Evolutionary conservation across 2,113 vertebrate species (phyloP), one percentile per base, ranked within the genome.

Genomic region (Channa maculata): DNA sequence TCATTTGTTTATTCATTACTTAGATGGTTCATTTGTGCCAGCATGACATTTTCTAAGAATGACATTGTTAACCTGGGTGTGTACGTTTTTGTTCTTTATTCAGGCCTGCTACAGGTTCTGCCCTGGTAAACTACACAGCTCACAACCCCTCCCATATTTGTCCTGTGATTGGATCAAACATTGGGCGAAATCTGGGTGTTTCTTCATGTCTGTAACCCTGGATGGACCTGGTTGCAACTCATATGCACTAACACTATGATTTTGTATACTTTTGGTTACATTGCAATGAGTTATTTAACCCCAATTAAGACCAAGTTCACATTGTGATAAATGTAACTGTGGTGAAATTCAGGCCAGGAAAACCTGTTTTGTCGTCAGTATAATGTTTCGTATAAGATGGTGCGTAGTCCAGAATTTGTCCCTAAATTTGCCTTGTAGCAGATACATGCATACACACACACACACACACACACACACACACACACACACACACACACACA

Each of bases 1-100:
- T 76, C 39, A 82, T 87, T 82, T 87, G 67, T 88, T 82, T 76
- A 78, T 71, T 88, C 45, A 68, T 83, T 68, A 71, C 61, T 76
- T 67, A 46, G 65, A 33, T 14, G 44, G 33, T 74, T 48, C 12
- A 24, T 24, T 81, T 58, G 58, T 80, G 69, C 55, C 71, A 72
- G 49, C 37, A 24, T 71, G 73, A 65, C 71, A 83, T 74, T 78
- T 76, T 61, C 7, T 62, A 48, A 76, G 52, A 62, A 63, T 65
- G 59, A 37, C 45, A 45, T 52, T 79, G 65, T 75, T 66, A 69
- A 36, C 67, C 33, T 63, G 69, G 37, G 58, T 71, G 79, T 82
- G 71, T 53, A 55, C n/a, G 36, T 79, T 68, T 72, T 64, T 43
- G 39, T 37, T 81, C 53, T 79, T 79, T 69, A 79, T 75, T 34